These are phyloP conservation scores for Drosophila kanapiae DNA, from an alignment of 1,140 invertebrate genomes.

Conservation along the genomic window DNA sequence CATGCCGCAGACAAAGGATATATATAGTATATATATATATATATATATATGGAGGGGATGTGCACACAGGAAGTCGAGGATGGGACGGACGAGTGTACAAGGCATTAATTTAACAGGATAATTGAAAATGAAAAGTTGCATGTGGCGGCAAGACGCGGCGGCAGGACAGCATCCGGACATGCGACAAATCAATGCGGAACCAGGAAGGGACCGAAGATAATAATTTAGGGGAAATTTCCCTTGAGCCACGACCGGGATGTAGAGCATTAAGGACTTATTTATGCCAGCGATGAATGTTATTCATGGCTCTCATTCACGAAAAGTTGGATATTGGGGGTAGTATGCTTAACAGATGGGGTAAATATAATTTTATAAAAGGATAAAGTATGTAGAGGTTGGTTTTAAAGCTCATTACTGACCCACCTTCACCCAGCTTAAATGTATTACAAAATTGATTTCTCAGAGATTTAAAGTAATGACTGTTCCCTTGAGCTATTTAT, in stretches of 20 bases:
- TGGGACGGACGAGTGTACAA: slow-evolving; percentile 17
- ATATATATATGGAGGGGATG: slow-evolving; percentile 1
- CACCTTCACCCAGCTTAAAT: neutral
- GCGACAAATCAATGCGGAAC: slow-evolving; percentile 52
- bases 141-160: slow-evolving; percentile 17
- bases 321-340: slow-evolving; percentile 7
- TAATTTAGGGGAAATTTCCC: slow-evolving; percentile 51
- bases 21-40: neutral
- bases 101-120: slow-evolving; percentile 69
- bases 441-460: neutral
- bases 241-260: slow-evolving; percentile 6
- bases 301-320: slow-evolving; percentile 2
- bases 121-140: slow-evolving; percentile 59
- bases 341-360: slow-evolving; percentile 4
- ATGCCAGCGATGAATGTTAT: slow-evolving; percentile 10
- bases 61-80: slow-evolving; percentile 18
- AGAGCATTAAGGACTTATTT: slow-evolving; percentile 15
- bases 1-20: slow-evolving; percentile 42
- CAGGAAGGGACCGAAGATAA: slow-evolving; percentile 51
- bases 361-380: neutral
- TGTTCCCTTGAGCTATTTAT: too few species aligned
- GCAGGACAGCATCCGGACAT: slow-evolving; percentile 27
- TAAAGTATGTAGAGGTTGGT: neutral
- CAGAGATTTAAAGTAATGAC: too few species aligned
- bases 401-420: neutral